Conservation (phyloP, 2,888 invertebrate genomes). For the Pantelozetes paolii region DNA sequence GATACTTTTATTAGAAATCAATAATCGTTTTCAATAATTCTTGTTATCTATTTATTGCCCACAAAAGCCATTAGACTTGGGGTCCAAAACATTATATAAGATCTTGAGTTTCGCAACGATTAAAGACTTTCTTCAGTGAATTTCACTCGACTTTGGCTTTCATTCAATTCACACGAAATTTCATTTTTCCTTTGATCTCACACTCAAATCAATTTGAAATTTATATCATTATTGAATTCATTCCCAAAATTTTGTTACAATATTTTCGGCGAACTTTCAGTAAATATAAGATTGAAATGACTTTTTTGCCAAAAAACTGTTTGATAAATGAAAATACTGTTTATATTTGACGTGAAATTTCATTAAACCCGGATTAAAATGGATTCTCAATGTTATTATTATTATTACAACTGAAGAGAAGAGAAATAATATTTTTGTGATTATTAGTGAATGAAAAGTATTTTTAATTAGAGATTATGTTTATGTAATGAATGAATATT, state of each 20-base stretch:
- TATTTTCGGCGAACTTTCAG: too few species aligned
- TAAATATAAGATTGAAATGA: too few species aligned
- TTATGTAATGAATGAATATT: too few species aligned
- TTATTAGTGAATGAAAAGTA: not conserved
- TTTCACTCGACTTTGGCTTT: not conserved
- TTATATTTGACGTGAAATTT: not conserved
- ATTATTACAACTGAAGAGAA: not conserved
- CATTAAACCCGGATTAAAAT: not conserved
- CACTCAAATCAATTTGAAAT: not conserved
- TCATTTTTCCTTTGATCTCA: not conserved
- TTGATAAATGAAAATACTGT: not conserved
- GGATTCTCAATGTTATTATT: not conserved
- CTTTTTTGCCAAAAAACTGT: not conserved
- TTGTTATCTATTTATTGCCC: conserved; percentile 3
- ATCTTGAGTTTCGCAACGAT: not conserved
- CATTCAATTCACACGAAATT: not conserved
- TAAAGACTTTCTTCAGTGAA: not conserved
- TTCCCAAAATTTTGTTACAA: too few species aligned
- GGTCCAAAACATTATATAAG: not conserved
- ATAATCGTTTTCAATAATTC: not conserved
- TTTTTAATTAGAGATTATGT: conserved; percentile 14
- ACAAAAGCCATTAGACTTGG: not conserved
- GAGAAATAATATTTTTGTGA: not conserved
- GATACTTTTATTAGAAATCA: too few species aligned
- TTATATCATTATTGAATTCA: too few species aligned